Conservation (phyloP, 2,888 invertebrate genomes). For the Trachelus iudaicus region DNA sequence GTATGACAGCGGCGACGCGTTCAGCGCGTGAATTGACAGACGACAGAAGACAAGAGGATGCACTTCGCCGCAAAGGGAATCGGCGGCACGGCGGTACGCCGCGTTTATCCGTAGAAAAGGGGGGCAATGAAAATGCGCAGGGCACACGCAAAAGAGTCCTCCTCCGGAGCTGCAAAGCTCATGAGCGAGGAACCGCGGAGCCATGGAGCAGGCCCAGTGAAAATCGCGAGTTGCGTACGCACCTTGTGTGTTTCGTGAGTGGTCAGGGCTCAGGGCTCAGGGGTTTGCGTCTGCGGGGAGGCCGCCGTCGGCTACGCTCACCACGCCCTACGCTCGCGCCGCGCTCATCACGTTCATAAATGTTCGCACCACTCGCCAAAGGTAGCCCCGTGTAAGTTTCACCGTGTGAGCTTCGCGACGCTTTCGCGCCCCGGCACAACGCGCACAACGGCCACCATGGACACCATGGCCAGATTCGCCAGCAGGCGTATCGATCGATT, state of each 20-base stretch:
- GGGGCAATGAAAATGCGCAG: constrained; percentile 58
- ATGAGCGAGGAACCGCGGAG: constrained; percentile 41
- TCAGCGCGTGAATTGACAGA: constrained; percentile 16
- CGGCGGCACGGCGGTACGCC: constrained; percentile 36
- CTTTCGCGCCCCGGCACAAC: constrained; percentile 26
- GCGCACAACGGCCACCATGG: constrained; percentile 57
- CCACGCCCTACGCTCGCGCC: constrained; percentile 28
- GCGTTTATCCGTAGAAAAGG: constrained; percentile 53
- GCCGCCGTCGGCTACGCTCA: constrained; percentile 15
- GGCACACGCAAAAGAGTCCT: constrained; percentile 54
- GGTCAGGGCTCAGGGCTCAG: constrained; percentile 47
- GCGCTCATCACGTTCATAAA: constrained; percentile 15
- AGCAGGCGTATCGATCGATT: constrained; percentile 58
- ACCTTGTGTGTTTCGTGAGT: constrained; percentile 71
- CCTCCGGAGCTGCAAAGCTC: constrained; percentile 52
- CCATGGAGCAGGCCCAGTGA: constrained; percentile 90
- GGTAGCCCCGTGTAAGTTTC: constrained; percentile 29
- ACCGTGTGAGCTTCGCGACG: constrained; percentile 44
- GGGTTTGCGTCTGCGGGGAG: constrained; percentile 32
- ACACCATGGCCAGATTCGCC: constrained; percentile 56
- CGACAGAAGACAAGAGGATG: constrained; percentile 6
- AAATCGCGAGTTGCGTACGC: constrained; percentile 93
- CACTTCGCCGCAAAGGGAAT: neutral
- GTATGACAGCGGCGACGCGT: constrained; percentile 11
- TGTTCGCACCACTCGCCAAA: constrained; percentile 13